Evolutionary conservation across 2,797 vertebrate species (phyloP), one percentile per base, ranked within the genome.

Genomic region (Zenarchopterus dispar): DNA sequence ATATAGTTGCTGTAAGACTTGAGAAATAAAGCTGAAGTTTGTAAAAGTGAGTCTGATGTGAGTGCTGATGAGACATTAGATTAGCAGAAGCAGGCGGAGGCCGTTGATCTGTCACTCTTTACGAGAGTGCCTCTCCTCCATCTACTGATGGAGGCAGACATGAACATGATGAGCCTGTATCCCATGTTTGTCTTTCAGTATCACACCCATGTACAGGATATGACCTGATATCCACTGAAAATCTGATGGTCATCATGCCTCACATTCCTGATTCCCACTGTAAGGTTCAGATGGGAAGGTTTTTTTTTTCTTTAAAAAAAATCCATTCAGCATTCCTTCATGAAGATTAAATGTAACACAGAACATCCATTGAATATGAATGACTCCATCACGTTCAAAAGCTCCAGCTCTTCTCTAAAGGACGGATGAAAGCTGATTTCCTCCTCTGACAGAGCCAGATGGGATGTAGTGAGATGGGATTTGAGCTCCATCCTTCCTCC

Each of bases 361-460:
- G 21, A 28, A 54, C 46, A 67, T 15, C 39, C 5, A 73, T 42
- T 74, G 70, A 75, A 85, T 82, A 78, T 68, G 48, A 73, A 82
- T 41, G 78, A 54, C 47, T 75, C 73, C 70, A 74, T 82, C 78
- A 67, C 75, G 54, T 62, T 72, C 8, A 21, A 33, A 70, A 79
- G 70, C 58, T 64, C 69, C 73, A 85, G 33, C 80, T 81, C 78
- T 74, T 73, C 70, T 70, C 33, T 69, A 21, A 53, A 68, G 53
- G 71, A 85, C 23, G 53, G 60, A 74, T 75, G 78, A 56, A 62
- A 80, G 74, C 79, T 62, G 59, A 70, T 83, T 70, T 81, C 57
- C 65, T 63, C 62, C 73, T 68, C 73, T 78, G 82, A 78, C 77
- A 77, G 56, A 78, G 56, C 81, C 80, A 76, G 77, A 80, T 84